Conservation (phyloP, 2,888 invertebrate species). For the Brassicogethes aeneus region DNA sequence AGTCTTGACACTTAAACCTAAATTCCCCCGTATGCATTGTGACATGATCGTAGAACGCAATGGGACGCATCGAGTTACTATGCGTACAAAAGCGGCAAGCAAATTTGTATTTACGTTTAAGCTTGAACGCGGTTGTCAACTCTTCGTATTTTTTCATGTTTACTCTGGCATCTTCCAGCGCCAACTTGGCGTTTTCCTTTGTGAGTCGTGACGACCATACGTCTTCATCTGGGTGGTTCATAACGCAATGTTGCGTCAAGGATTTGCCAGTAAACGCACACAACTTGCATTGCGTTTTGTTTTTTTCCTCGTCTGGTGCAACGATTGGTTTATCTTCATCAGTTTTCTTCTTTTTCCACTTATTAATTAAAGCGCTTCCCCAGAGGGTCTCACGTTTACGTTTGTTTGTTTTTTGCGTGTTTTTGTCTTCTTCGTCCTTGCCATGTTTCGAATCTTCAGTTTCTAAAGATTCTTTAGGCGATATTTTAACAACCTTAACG, state of each 20-base stretch:
- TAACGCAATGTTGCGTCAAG: conserved; percentile 58
- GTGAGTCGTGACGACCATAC: conserved; percentile 54
- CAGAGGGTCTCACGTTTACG: conserved; percentile 38
- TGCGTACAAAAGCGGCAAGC: conserved; percentile 36
- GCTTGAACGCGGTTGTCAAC: too few species aligned
- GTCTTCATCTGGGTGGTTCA: conserved; percentile 55
- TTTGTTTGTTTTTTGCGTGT: conserved; percentile 29
- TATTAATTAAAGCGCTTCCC: conserved; percentile 25
- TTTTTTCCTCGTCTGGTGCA: conserved; percentile 20
- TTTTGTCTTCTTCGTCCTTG: conserved; percentile 10
- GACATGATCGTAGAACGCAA: conserved; percentile 62
- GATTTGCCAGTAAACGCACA: conserved; percentile 51
- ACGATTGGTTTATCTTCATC: conserved; percentile 11
- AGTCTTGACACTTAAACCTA: conserved; percentile 48
- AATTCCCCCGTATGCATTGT: conserved; percentile 73
- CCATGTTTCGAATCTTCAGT: conserved; percentile 8
- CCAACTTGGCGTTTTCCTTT: conserved; percentile 45
- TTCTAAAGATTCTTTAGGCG: not conserved
- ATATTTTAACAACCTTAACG: not conserved
- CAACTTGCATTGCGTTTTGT: conserved; percentile 45
- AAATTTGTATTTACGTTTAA: conserved; percentile 16
- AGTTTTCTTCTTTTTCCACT: conserved; percentile 17
- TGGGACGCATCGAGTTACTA: conserved; percentile 15
- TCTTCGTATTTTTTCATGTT: conserved; percentile 23
- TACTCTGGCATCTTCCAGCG: conserved; percentile 42